phyloP scores from a whole-genome alignment of 2,113 vertebrate species.

The Pygoscelis antarcticus region DNA sequence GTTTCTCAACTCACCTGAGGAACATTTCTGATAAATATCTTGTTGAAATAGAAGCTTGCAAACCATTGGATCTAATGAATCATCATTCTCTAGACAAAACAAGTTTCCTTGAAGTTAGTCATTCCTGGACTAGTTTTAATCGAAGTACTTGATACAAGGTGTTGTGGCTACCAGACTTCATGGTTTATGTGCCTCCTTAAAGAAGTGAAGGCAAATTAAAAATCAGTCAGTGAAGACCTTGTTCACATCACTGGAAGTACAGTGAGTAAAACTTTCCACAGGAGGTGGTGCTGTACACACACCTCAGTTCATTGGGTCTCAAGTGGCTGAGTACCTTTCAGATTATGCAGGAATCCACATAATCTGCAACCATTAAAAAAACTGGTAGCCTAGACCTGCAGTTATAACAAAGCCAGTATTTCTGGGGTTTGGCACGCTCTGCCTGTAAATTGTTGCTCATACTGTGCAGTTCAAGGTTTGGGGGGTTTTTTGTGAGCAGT shows the following conservation, averaged over 20 bases:
- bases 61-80: background rate
- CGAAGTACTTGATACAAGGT: background rate
- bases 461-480: background rate
- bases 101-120: background rate
- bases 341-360: background rate
- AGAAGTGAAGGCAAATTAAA: background rate
- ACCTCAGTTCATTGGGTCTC: background rate
- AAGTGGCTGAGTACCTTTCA: background rate
- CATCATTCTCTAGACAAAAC: background rate
- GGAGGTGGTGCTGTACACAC: conserved; percentile 55
- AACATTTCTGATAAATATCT: background rate
- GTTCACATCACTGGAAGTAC: background rate
- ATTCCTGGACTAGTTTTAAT: background rate
- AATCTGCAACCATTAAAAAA: background rate
- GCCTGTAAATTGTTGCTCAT: background rate
- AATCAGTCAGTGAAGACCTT: background rate
- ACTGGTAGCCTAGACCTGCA: background rate
- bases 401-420: background rate
- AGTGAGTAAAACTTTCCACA: conserved; percentile 21
- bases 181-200: background rate
- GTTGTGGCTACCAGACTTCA: background rate
- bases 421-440: background rate
- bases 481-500: background rate
- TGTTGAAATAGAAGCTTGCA: conserved; percentile 3
- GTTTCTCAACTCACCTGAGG: background rate